Evolutionary conservation across 1,140 invertebrate genomes (phyloP).

Genomic region (Lasaia peninsularis): DNA sequence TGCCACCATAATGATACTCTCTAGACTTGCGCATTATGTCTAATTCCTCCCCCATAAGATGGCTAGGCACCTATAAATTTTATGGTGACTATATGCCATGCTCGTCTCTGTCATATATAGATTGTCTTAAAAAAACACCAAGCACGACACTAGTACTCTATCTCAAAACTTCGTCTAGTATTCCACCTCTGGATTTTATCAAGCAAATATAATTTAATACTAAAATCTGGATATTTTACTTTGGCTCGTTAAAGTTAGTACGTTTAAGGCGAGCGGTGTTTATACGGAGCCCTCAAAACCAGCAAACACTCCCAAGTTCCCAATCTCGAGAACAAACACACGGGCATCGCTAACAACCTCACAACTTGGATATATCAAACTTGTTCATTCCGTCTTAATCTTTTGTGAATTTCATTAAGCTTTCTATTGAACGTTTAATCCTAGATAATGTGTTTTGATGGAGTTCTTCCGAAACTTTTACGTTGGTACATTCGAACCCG

Average conservation of each 20-base stretch:
- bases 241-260: constrained; percentile 53
- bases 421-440: constrained; percentile 11
- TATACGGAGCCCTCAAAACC: constrained; percentile 49
- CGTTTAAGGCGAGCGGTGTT: constrained; percentile 40
- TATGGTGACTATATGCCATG: too few species aligned
- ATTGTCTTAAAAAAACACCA: not conserved
- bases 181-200: constrained; percentile 4
- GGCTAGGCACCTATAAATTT: too few species aligned
- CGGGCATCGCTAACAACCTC: constrained; percentile 50
- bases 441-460: not conserved
- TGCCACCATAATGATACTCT: too few species aligned
- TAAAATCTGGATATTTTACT: constrained; percentile 37
- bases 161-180: not conserved
- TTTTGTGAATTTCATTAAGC: not conserved
- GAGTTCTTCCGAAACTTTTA: not conserved
- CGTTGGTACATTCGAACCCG: too few species aligned
- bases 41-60: too few species aligned
- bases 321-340: constrained; percentile 60
- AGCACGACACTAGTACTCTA: not conserved
- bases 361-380: constrained; percentile 29
- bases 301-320: constrained; percentile 56
- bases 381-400: constrained; percentile 9
- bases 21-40: too few species aligned
- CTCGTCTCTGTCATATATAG: too few species aligned
- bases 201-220: constrained; percentile 19